Conservation (phyloP, 2,888 invertebrate species). For the Andrena bicolor region DNA sequence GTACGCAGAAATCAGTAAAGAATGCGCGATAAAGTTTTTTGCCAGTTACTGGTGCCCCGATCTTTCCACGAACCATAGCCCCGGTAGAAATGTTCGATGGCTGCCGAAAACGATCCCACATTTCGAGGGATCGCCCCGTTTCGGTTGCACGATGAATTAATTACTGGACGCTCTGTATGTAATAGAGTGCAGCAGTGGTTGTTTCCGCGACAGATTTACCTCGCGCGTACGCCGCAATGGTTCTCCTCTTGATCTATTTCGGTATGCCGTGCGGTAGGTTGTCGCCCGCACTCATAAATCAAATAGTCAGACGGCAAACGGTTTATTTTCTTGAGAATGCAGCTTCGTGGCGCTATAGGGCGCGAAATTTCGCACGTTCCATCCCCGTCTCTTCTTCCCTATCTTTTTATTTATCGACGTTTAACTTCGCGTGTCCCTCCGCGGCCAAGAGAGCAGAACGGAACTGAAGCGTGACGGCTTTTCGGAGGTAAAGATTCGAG, state of each 20-base stretch:
- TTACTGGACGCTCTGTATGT: slow-evolving; percentile 38
- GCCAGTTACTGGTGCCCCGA: background rate
- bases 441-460: background rate
- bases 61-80: background rate
- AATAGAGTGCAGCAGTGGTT: slow-evolving; percentile 62
- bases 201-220: slow-evolving; percentile 64
- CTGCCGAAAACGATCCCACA: background rate
- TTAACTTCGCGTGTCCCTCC: background rate
- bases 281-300: slow-evolving; percentile 81
- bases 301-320: slow-evolving; percentile 73
- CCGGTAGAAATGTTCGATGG: too few relatives aligned
- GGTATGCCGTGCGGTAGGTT: slow-evolving; percentile 82
- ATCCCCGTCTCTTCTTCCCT: slow-evolving; percentile 35
- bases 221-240: slow-evolving; percentile 58
- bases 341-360: slow-evolving; percentile 63
- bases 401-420: slow-evolving; percentile 15
- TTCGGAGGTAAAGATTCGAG: background rate
- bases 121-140: background rate
- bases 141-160: background rate
- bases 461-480: slow-evolving; percentile 16
- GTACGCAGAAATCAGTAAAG: background rate
- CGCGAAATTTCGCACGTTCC: slow-evolving; percentile 67
- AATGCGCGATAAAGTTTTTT: background rate
- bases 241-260: slow-evolving; percentile 78
- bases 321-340: slow-evolving; percentile 66